phyloP scores from a whole-genome alignment of 2,797 vertebrate genomes.

The Streptopelia turtur region DNA sequence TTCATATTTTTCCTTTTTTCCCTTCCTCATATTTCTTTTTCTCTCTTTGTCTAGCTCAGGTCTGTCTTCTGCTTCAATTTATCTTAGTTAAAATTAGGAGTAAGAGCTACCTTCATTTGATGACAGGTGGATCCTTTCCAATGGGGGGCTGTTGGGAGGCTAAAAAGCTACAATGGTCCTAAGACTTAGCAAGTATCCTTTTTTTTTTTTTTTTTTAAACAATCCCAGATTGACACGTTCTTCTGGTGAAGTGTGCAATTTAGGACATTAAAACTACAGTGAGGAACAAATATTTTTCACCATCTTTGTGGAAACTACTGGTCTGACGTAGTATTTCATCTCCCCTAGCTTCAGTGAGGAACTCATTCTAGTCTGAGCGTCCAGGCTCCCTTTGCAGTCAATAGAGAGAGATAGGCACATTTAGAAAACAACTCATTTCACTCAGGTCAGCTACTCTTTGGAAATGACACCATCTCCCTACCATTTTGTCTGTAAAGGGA shows the following conservation, averaged over 20 bases:
- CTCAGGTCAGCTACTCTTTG: background rate
- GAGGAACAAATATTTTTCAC: background rate
- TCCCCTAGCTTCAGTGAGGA: background rate
- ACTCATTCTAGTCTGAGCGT: background rate
- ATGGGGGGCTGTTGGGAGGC: background rate
- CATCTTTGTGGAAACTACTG: background rate
- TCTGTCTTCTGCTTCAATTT: background rate
- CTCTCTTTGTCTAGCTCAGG: background rate
- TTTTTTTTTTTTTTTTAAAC: background rate
- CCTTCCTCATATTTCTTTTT: background rate
- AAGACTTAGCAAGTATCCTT: background rate
- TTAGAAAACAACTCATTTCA: background rate
- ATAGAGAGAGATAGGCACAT: background rate
- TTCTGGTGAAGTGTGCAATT: background rate
- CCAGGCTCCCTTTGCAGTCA: background rate
- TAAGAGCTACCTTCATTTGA: background rate
- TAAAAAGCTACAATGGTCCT: background rate
- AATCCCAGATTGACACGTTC: background rate
- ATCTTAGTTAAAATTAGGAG: background rate
- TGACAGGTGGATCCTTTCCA: background rate
- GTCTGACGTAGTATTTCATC: background rate
- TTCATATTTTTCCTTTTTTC: background rate
- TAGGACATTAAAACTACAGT: background rate
- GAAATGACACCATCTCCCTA: background rate
- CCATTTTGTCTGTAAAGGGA: background rate